Percentiles rank a stretch among this genome's conserved stretches.
phyloP scores from a whole-genome alignment of 2,888 invertebrate genomes.

The Lottia scabra region DNA sequence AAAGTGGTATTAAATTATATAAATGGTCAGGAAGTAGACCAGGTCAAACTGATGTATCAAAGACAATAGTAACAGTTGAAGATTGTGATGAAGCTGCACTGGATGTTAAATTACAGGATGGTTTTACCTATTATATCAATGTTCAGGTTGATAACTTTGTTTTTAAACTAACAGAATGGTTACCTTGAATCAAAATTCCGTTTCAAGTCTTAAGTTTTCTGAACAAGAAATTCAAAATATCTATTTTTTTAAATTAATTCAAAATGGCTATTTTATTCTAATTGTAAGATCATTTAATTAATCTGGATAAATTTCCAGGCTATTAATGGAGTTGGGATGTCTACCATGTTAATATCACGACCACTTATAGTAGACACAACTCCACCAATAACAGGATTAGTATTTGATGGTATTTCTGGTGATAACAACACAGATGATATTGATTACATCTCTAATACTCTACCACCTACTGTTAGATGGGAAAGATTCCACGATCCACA shows the following conservation, averaged over 20 bases:
- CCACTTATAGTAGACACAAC: slow-evolving; percentile 17
- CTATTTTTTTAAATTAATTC: no score
- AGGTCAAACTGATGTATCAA: slow-evolving; percentile 20
- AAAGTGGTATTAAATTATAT: slow-evolving; percentile 25
- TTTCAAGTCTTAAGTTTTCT: no score
- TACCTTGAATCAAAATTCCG: no score
- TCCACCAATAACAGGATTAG: slow-evolving; percentile 12
- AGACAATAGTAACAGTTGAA: not conserved
- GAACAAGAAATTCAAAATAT: no score
- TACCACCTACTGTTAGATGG: slow-evolving; percentile 30
- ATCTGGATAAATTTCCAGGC: no score
- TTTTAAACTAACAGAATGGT: no score
- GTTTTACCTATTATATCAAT: slow-evolving; percentile 28
- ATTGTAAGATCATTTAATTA: no score
- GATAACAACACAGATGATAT: slow-evolving; percentile 29
- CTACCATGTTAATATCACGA: slow-evolving; percentile 9
- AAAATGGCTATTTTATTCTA: no score
- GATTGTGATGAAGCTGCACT: slow-evolving; percentile 13
- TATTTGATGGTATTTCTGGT: slow-evolving; percentile 19
- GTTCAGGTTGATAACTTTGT: slow-evolving; percentile 22
- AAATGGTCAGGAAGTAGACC: slow-evolving; percentile 24
- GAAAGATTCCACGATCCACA: slow-evolving; percentile 37
- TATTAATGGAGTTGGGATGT: slow-evolving; percentile 12
- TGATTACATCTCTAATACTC: slow-evolving; percentile 30
- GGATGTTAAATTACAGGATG: slow-evolving; percentile 19